These are phyloP conservation scores for Rhombomys opimus DNA, from an alignment of 2,113 vertebrate species.

Conservation along the genomic window DNA sequence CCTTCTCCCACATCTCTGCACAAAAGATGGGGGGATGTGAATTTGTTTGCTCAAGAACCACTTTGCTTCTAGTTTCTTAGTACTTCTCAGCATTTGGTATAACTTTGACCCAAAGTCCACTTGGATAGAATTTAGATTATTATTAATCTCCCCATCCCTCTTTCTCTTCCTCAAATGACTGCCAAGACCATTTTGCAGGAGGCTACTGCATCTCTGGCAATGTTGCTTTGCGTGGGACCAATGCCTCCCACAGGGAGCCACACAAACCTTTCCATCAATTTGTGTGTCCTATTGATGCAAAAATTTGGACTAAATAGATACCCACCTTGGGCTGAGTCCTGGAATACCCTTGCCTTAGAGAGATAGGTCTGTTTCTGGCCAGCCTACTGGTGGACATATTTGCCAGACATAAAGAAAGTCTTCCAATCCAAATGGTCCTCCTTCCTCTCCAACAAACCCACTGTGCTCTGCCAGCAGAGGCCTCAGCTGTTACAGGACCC, in stretches of 20 bases:
- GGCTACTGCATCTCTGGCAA: neutral
- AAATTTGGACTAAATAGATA: constrained; percentile 41
- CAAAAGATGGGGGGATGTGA: neutral
- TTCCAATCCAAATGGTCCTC: neutral
- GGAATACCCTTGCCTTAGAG: constrained; percentile 49
- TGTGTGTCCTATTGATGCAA: neutral
- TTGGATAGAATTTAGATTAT: neutral
- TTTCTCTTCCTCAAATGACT: neutral
- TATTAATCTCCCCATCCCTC: neutral
- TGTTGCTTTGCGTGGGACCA: neutral
- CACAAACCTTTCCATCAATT: neutral
- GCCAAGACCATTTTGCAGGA: constrained; percentile 20
- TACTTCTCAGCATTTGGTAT: neutral
- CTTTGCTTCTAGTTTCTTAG: neutral
- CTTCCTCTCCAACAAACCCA: neutral
- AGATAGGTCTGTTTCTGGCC: constrained; percentile 55
- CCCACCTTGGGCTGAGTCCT: constrained; percentile 39
- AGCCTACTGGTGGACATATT: constrained; percentile 6
- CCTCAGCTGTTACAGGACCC: constrained; percentile 6
- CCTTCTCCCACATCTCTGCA: neutral
- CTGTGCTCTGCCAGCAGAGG: neutral
- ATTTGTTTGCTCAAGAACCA: neutral
- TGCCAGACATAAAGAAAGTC: constrained; percentile 32
- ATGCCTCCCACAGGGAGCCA: neutral
- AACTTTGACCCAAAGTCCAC: neutral